Evolutionary conservation across 2,797 vertebrate genomes (phyloP), one percentile per base, ranked within the genome.

Genomic region (Nannoperca obscura): DNA sequence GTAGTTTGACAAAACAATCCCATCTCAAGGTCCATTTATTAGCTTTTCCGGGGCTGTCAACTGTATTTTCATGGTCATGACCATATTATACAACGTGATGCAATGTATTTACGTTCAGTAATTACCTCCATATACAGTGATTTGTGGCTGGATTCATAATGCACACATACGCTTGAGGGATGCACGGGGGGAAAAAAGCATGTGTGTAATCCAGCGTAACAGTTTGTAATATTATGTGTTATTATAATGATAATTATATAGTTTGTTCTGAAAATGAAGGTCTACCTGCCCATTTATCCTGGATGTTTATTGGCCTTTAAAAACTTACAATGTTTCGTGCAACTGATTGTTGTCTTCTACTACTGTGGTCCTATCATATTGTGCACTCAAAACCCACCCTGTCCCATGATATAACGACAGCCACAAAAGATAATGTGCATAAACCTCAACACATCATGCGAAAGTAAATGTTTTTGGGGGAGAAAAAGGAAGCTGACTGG

Each of bases 401-500:
- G 1, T 3, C 5, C 6, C 32, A n/a, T 49, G 42, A 27, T n/a
- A 32, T 8, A 58, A 11, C 5, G 34, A 14, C 32, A 9, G 1
- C 11, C 3, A 38, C 13, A 15, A 24, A 53, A 19, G 7, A 12
- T 7, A 34, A 54, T 9, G 34, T 20, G 42, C 10, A 17, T 38
- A 4, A 22, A 46, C 24, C 24, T 10, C 22, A 38, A 46, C 14
- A 14, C 22, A 22, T 10, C 0, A 46, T 4, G n/a, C 52, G 27
- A 30, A 59, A 19, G 17, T 34, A 49, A 34, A 69, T 7, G 32
- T 19, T 20, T 27, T 27, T 27, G 1, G 24, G 3, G 27, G 67
- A 54, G 30, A 44, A 67, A 71, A 74, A 46, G n/a, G 17, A 50
- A 53, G 47, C 24, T 36, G 8, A 40, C 24, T 27, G 24, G 24